Conservation (phyloP, 2,888 invertebrate species). For the Rhaphigaster nebulosa region DNA sequence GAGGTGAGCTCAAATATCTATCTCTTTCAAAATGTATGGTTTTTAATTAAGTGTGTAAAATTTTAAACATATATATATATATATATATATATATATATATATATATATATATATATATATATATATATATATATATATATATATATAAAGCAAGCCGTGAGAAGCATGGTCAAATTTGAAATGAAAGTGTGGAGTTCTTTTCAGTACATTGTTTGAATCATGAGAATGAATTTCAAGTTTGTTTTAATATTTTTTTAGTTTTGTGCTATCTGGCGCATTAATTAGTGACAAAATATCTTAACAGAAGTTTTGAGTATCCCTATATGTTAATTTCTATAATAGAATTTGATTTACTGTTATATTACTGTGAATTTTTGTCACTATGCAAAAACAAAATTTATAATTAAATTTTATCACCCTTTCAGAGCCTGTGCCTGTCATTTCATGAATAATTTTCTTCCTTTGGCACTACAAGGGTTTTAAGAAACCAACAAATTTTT, state of each 20-base stretch:
- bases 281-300: background rate
- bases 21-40: background rate
- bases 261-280: background rate
- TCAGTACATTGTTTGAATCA: background rate
- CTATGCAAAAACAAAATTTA: background rate
- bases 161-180: slow-evolving; percentile 55
- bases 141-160: slow-evolving; percentile 53
- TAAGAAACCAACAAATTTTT: background rate
- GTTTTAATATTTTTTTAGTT: background rate
- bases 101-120: slow-evolving; percentile 13
- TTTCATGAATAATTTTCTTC: background rate
- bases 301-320: background rate
- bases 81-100: slow-evolving; percentile 13
- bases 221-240: background rate
- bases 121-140: slow-evolving; percentile 13
- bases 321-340: background rate
- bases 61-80: background rate
- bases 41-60: background rate
- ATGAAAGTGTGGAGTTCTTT: background rate
- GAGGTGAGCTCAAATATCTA: slow-evolving; percentile 64
- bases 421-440: background rate
- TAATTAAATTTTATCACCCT: background rate
- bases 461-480: background rate
- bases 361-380: background rate
- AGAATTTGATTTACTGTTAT: no score